These are phyloP conservation scores for Larimichthys crocea DNA, from an alignment of 2,113 vertebrate genomes.

Conservation along the genomic window DNA sequence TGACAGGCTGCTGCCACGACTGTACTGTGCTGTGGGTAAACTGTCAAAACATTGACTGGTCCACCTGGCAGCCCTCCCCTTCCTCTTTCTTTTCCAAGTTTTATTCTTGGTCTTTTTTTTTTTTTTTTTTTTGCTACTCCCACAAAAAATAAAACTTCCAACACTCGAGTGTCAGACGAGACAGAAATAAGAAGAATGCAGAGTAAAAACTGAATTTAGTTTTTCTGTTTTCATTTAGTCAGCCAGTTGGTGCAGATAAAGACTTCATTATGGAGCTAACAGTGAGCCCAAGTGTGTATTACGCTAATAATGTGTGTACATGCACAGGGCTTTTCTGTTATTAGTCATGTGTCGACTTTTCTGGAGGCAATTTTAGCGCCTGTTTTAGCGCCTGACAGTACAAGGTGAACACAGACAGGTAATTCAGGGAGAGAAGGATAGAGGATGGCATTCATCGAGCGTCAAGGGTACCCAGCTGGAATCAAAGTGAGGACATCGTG, in stretches of 20 bases:
- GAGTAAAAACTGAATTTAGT: constrained; percentile 1
- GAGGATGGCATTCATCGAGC: background rate
- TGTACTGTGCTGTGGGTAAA: constrained; percentile 67
- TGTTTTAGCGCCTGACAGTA: background rate
- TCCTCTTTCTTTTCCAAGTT: constrained; percentile 41
- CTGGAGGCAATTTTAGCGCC: background rate
- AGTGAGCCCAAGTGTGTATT: background rate
- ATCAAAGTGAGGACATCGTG: background rate
- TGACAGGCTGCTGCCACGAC: constrained; percentile 70
- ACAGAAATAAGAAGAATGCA: constrained; percentile 3
- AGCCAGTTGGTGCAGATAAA: background rate
- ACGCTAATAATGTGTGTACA: background rate
- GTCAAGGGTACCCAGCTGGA: background rate
- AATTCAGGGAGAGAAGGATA: background rate
- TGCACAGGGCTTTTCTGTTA: background rate
- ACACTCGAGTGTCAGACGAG: constrained; percentile 5
- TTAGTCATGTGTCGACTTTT: background rate
- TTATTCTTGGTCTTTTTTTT: constrained; percentile 35
- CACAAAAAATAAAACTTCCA: constrained; percentile 31
- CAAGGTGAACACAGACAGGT: background rate
- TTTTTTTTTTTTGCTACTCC: background rate
- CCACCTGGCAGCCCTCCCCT: constrained; percentile 62
- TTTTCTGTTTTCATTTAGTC: background rate
- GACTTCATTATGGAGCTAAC: background rate
- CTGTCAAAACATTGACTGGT: constrained; percentile 73